Percentiles rank a stretch among this genome's conserved stretches.
These are phyloP conservation scores for Montipora efflorescens DNA, from an alignment of 64 coral and sea anemone species.

Conservation along the genomic window DNA sequence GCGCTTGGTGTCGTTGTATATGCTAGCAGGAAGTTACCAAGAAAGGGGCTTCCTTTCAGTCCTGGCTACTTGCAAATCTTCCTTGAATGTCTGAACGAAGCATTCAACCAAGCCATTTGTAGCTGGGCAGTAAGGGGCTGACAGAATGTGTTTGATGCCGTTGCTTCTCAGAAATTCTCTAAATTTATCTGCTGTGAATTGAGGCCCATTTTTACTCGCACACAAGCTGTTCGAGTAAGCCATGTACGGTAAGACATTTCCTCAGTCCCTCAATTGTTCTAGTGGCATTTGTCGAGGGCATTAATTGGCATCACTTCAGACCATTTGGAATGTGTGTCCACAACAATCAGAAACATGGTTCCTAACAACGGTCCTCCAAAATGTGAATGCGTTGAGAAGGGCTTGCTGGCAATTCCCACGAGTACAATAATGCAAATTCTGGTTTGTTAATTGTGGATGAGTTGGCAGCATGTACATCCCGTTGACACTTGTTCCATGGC, in stretches of 20 bases:
- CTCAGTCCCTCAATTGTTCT: slow-evolving; percentile 29
- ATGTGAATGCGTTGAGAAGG: slow-evolving; percentile 46
- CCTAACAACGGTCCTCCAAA: slow-evolving; percentile 22
- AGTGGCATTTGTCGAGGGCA: slow-evolving; percentile 3
- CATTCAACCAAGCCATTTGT: slow-evolving; percentile 42
- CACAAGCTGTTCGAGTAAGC: slow-evolving; percentile 44
- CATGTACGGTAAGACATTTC: background rate
- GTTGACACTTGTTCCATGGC: slow-evolving; percentile 1
- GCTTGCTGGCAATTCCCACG: slow-evolving; percentile 27
- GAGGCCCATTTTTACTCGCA: slow-evolving; percentile 6
- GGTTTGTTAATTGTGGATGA: slow-evolving; percentile 27
- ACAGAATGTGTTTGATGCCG: slow-evolving; percentile 52
- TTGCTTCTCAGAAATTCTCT: slow-evolving; percentile 46
- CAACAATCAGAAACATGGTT: background rate
- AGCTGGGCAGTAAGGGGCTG: slow-evolving; percentile 45
- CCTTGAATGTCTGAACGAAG: slow-evolving; percentile 37
- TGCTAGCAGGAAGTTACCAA: slow-evolving; percentile 23
- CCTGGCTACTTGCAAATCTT: slow-evolving; percentile 5
- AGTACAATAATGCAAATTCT: background rate
- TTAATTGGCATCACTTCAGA: slow-evolving; percentile 31
- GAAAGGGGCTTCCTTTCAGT: too few species aligned
- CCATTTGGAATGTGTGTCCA: slow-evolving; percentile 49
- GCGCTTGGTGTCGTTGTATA: slow-evolving; percentile 46
- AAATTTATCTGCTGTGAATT: slow-evolving; percentile 53
- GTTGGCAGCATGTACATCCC: slow-evolving; percentile 19